phyloP scores from a whole-genome alignment of 2,888 invertebrate genomes.

The Eristalinus aeneus region DNA sequence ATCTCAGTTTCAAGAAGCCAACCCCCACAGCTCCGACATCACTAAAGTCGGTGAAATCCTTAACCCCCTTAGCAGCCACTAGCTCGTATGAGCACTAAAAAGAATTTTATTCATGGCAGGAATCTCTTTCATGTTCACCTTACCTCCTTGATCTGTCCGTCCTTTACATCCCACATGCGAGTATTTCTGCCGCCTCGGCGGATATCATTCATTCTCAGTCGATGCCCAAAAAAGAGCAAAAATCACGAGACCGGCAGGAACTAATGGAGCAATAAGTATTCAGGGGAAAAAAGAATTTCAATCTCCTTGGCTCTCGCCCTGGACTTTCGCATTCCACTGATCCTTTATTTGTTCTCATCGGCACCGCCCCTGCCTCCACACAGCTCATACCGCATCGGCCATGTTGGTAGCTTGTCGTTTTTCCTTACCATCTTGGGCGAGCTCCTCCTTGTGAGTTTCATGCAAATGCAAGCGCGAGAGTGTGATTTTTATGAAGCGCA shows the following conservation, averaged over 20 bases:
- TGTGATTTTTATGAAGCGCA: slow-evolving; percentile 39
- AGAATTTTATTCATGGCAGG: slow-evolving; percentile 5
- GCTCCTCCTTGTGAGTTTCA: background rate
- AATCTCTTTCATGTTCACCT: slow-evolving; percentile 1
- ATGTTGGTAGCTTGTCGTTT: slow-evolving; percentile 14
- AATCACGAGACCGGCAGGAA: background rate
- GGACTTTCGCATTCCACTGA: background rate
- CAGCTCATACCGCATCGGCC: slow-evolving; percentile 29
- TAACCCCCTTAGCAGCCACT: background rate
- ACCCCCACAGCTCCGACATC: background rate
- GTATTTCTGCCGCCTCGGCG: background rate
- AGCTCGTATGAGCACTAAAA: background rate
- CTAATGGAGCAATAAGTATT: slow-evolving; percentile 41
- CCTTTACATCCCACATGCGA: background rate
- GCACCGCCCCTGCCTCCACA: background rate
- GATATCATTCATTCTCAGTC: slow-evolving; percentile 5
- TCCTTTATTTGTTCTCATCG: slow-evolving; percentile 26
- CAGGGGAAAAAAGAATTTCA: background rate
- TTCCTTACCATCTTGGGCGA: slow-evolving; percentile 7
- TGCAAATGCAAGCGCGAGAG: slow-evolving; percentile 35
- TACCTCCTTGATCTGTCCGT: background rate
- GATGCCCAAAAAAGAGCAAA: background rate
- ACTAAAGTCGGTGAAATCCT: background rate
- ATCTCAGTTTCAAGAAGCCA: background rate
- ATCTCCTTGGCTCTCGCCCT: background rate